Percentiles rank a stretch among this genome's conserved stretches.
Conservation (phyloP, 2,888 invertebrate genomes). For the Pardosa pseudoannulata region DNA sequence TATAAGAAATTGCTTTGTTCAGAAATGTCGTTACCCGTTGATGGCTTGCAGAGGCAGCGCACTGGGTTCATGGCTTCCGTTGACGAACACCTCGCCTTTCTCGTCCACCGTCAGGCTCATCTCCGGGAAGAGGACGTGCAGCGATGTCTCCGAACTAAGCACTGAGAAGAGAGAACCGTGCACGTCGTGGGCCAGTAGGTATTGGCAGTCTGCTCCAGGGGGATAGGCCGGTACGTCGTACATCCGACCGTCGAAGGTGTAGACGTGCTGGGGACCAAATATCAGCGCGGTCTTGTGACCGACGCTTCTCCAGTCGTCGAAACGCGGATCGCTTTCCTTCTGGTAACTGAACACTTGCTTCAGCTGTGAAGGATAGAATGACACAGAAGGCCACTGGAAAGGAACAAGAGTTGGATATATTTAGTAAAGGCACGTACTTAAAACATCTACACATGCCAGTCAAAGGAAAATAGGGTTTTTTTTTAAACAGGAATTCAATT, state of each 20-base stretch:
- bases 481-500: no score
- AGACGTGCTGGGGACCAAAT: slow-evolving; percentile 56
- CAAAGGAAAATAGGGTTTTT: no score
- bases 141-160: slow-evolving; percentile 17
- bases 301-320: background rate
- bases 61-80: slow-evolving; percentile 34
- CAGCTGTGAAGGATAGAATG: background rate
- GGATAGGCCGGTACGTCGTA: slow-evolving; percentile 58
- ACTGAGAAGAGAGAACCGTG: slow-evolving; percentile 38
- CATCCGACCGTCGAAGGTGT: slow-evolving; percentile 58
- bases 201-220: slow-evolving; percentile 34
- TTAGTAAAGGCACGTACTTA: no score
- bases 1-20: no score
- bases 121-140: slow-evolving; percentile 63
- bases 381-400: slow-evolving; percentile 30
- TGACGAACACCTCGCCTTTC: slow-evolving; percentile 55
- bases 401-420: no score
- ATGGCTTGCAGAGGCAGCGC: slow-evolving; percentile 37
- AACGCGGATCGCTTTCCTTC: background rate
- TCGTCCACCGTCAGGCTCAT: slow-evolving; percentile 49
- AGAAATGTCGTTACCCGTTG: slow-evolving; percentile 65
- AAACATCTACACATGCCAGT: no score
- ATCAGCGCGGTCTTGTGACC: slow-evolving; percentile 55
- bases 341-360: no score
- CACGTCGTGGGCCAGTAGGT: slow-evolving; percentile 59